Evolutionary conservation across 1,140 invertebrate genomes (phyloP), one percentile per base, ranked within the genome.

Genomic region (Drosophila persimilis): DNA sequence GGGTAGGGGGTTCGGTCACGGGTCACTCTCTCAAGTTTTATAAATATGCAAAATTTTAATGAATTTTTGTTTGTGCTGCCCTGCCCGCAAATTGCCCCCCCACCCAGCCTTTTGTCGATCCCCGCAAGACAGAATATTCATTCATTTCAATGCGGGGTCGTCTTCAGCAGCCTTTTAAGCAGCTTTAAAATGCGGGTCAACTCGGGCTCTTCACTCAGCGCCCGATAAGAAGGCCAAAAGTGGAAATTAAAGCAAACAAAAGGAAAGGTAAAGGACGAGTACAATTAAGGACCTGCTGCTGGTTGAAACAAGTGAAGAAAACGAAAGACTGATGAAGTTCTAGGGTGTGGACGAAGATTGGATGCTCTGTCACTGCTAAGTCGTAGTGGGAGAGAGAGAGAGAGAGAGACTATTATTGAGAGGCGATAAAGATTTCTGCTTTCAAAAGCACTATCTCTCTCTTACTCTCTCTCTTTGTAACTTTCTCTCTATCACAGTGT

Each of bases 11-110:
- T 2, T 31, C 74, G 83, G 83, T 88, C 83, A 86, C 75, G 24
- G 24, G 24, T 26, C 24, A 26, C 24, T 26, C 24, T 86, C 75
- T 86, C 63, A 78, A 88, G 78, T 83, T 86, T 84, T 81, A 83
- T 78, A 86, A 88, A 88, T 86, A 86, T 86, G 78, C 83, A 86
- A 86, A 86, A 86, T 86, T 86, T 86, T 86, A 86, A 86, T 86
- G 83, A 86, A 86, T 86, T 86, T 86, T 86, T 83, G 78, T 86
- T 83, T 81, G 58, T 81, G 58, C 56, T 47, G 43, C 61, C 64
- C 50, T 15, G 46, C 53, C 62, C 52, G 43, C 63, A 61, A 57
- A 45, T 50, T 46, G 57, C 46, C 46, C 48, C 46, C 7, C 13
- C 13, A 6, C 24, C 24, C 3, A 3, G 24, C 24, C 31, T 22